Conservation (phyloP, 2,888 invertebrate species). For the Seira ritae region DNA sequence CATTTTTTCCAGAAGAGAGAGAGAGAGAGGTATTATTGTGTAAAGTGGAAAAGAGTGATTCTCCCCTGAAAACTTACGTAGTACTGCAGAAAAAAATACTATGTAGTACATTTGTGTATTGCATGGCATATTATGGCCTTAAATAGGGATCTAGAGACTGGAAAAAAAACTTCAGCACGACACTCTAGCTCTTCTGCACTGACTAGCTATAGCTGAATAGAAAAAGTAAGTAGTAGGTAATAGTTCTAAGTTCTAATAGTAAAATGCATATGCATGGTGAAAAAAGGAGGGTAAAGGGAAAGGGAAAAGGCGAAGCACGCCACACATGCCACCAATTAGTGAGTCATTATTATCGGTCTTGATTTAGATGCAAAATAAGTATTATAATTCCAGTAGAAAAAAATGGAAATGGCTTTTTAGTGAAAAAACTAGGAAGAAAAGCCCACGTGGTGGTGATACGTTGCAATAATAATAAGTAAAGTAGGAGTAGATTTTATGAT, state of each 20-base stretch:
- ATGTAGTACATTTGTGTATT: not conserved
- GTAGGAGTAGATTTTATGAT: too few species aligned
- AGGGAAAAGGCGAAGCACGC: constrained; percentile 22
- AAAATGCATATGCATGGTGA: not conserved
- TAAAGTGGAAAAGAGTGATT: constrained; percentile 14
- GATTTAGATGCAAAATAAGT: constrained; percentile 22
- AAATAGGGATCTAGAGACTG: not conserved
- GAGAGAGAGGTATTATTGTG: constrained; percentile 30
- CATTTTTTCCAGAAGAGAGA: too few species aligned
- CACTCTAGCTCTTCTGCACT: not conserved
- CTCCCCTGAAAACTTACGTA: not conserved
- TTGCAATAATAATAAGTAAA: too few species aligned
- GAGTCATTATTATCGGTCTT: constrained; percentile 38
- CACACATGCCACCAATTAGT: constrained; percentile 52
- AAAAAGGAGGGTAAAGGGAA: constrained; percentile 5
- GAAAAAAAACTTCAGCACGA: not conserved
- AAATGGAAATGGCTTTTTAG: too few species aligned
- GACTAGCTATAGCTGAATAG: not conserved
- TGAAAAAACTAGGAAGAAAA: too few species aligned
- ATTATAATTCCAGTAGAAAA: too few species aligned
- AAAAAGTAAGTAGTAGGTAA: not conserved
- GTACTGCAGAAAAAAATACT: not conserved
- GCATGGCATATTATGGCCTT: not conserved
- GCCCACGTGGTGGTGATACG: too few species aligned
- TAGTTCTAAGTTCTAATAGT: too few species aligned